Conservation (phyloP, 2,113 vertebrate genomes). For the Symphodus melops region DNA sequence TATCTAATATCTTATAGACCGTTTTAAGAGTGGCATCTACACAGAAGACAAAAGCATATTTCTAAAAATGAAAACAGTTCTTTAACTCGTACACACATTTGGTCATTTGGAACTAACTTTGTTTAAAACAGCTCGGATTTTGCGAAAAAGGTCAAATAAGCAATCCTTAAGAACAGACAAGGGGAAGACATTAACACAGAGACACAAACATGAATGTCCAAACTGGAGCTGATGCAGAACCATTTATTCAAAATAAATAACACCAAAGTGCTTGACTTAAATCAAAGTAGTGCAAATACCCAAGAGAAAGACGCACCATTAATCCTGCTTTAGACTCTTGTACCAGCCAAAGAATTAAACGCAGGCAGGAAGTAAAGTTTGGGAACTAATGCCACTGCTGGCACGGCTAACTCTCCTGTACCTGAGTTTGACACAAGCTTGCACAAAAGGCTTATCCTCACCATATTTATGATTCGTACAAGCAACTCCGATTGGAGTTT, state of each 20-base stretch:
- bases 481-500: background rate
- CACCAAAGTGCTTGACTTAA: slow-evolving; percentile 49
- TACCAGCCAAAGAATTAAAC: slow-evolving; percentile 60
- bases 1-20: no score
- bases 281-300: slow-evolving; percentile 65
- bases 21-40: background rate
- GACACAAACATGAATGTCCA: slow-evolving; percentile 78
- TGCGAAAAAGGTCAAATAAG: no score
- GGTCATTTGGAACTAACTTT: no score
- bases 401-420: slow-evolving; percentile 5
- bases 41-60: background rate
- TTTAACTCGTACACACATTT: background rate
- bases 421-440: slow-evolving; percentile 35
- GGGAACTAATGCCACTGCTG: slow-evolving; percentile 5
- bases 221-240: slow-evolving; percentile 73
- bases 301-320: slow-evolving; percentile 48
- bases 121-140: background rate
- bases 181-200: slow-evolving; percentile 58
- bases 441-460: slow-evolving; percentile 33
- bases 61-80: slow-evolving; percentile 4
- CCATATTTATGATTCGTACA: background rate
- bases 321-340: slow-evolving; percentile 48
- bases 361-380: slow-evolving; percentile 28
- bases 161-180: background rate
- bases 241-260: slow-evolving; percentile 78